Base-by-base conservation (phyloP, 23 tunicate genomes). In the Ascidia mentula region DNA sequence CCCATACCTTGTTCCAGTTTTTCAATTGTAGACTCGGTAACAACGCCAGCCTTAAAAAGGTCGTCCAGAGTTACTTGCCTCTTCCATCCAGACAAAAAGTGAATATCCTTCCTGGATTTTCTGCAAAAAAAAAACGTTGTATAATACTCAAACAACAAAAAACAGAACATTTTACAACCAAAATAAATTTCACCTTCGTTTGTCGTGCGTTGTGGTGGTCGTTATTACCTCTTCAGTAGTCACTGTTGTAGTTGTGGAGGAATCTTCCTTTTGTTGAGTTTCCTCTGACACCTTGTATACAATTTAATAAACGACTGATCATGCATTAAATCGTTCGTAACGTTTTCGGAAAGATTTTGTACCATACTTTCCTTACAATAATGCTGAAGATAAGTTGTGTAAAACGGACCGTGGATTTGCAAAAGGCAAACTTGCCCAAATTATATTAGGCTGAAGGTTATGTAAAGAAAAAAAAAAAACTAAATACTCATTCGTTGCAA, bases 51-150 rank as follows among this genome's bases (percentile, higher is more conserved):
- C 15, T 77, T 73, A 35, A 95, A 45, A 70, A 95, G 69, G 61
- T 95, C 89, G 4, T 73, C 86, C 15, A 95, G 35, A 32, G 88
- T 33, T n/a, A 90, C 95, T 69, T 82, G 81, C 42, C 85, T 82
- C 33, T 91, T 76, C 99, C 99, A 95, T 13, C 99, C 99, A 3
- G 99, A 90, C 28, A 84, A 81, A 73, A 95, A 95, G 26, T 69
- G 42, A 38, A 95, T 85, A 42, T 95, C 86, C 40, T 86, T 72
- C 0, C 99, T 76, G 30, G 91, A 82, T 86, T 89, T 91, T 34
- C 94, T 84, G 24, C 13, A 53, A 53, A 20, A 53, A 6, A 53
- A 6, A 53, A 53, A 5, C 4, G 12, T 5, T 53, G 1, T 20
- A 53, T 20, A 28, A 6, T 3, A 53, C 13, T n/a, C n/a, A n/a